Evolutionary conservation across 2,888 invertebrate genomes (phyloP).

Genomic region (Pyrocoelia pectoralis): DNA sequence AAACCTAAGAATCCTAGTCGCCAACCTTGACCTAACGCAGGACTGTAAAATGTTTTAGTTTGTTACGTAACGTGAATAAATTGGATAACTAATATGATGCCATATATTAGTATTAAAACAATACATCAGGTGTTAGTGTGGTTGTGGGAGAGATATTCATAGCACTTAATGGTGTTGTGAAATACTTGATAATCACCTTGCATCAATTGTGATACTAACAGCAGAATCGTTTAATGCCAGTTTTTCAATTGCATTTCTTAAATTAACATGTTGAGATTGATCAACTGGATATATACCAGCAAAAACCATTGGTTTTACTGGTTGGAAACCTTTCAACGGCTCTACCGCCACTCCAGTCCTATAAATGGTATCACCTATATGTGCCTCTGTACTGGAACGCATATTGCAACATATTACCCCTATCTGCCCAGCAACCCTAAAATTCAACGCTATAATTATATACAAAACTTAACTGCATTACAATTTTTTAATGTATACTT

Average conservation of each 20-base stretch:
- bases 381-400: conserved; percentile 74
- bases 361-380: conserved; percentile 80
- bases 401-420: conserved; percentile 87
- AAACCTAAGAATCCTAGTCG: conserved; percentile 86
- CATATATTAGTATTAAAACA: too few species aligned
- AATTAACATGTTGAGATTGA: conserved; percentile 79
- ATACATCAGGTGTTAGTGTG: too few species aligned
- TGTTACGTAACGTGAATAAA: too few species aligned
- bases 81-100: too few species aligned
- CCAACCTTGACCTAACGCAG: conserved; percentile 90
- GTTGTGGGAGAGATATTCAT: too few species aligned
- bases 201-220: conserved; percentile 81
- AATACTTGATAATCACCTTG: conserved; percentile 68
- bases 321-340: conserved; percentile 70
- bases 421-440: conserved; percentile 87
- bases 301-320: conserved; percentile 82
- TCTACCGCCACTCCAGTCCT: conserved; percentile 64
- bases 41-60: conserved; percentile 61
- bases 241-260: conserved; percentile 87
- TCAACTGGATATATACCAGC: conserved; percentile 92
- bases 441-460: conserved; percentile 27
- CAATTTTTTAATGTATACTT: conserved; percentile 70
- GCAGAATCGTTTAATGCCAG: conserved; percentile 94
- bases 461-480: conserved; percentile 50
- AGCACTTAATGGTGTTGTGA: too few species aligned